phyloP scores from a whole-genome alignment of 2,888 invertebrate species.

The Tachina fera region DNA sequence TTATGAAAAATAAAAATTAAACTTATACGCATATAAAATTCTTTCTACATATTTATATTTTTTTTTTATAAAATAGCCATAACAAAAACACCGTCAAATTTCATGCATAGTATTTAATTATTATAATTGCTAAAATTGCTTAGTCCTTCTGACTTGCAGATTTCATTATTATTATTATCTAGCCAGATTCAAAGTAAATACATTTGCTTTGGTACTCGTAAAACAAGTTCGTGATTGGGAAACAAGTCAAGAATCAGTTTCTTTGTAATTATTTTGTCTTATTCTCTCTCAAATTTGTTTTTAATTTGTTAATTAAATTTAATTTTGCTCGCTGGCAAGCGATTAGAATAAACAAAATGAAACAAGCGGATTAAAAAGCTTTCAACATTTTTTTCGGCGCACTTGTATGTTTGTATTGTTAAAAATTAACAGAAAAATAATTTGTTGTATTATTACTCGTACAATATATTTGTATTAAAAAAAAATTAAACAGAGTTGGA shows the following conservation, averaged over 20 bases:
- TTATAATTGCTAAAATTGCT: too few species aligned
- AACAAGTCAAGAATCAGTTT: not conserved
- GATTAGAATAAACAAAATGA: slow-evolving; percentile 39
- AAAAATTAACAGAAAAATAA: slow-evolving; percentile 32
- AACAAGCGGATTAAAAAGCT: slow-evolving; percentile 15
- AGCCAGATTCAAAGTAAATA: not conserved
- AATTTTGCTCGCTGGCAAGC: slow-evolving; percentile 22
- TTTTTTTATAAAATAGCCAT: too few species aligned
- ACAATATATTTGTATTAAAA: not conserved
- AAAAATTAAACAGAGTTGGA: not conserved
- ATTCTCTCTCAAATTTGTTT: slow-evolving; percentile 20
- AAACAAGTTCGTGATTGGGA: not conserved
- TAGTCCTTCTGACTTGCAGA: not conserved
- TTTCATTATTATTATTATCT: not conserved
- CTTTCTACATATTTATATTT: too few species aligned
- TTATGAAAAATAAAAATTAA: too few species aligned
- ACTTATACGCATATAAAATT: too few species aligned
- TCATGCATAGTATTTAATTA: too few species aligned
- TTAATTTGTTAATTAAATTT: slow-evolving; percentile 43
- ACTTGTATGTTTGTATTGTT: not conserved
- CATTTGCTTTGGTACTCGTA: not conserved
- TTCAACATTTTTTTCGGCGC: slow-evolving; percentile 8
- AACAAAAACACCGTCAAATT: too few species aligned
- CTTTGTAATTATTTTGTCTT: slow-evolving; percentile 8
- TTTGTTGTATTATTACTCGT: not conserved